Base-by-base conservation (phyloP, 2,888 invertebrate genomes). In the Cryptops parisi region DNA sequence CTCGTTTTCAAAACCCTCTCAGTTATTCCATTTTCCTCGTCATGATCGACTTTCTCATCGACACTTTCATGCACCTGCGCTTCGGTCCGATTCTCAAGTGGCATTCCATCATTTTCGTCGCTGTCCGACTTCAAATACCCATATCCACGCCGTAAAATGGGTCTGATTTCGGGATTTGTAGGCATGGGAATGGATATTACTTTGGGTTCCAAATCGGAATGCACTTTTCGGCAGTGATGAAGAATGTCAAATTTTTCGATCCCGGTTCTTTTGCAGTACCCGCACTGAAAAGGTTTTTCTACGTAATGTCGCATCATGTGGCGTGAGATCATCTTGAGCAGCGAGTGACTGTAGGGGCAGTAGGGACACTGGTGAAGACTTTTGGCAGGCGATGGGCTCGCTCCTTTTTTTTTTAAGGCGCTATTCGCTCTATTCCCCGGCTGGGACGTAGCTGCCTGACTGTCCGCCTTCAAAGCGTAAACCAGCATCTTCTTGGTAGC, bases 231-330 rank as follows among this genome's bases (percentile, higher is more conserved):
- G n/a, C 43, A 44, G 22, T 52, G 52, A 26, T 43, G 22, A 3
- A 52, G 23, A 26, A 52, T 45, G 12, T 52, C 52, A 26, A 52
- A 52, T 44, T 44, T 52, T 23, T 52, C 52, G n/a, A 52, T 52
- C 1, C 52, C 52, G 1, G 43, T 44, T 52, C 45, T 25, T 39
- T 52, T 44, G 21, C 52, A 52, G 24, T 52, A 43, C n/a, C 52
- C 52, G 17, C 52, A 52, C n/a, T 52, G 52, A 27, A 52, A 52
- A 2, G 52, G 52, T 24, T 52, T 52, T 19, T 52, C 44, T 21
- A 52, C 52, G 27, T 52, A 52, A 44, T 52, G 52, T 1, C 52
- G 26, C 44, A 43, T 43, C 17, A 44, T 19, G 22, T 52, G 52
- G 9, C 52, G 43, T 4, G 23, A 33, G 1, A 52, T 52, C 52